Evolutionary conservation across 2,888 invertebrate species (phyloP), one percentile per base, ranked within the genome.

Genomic region (Phalangium opilio): DNA sequence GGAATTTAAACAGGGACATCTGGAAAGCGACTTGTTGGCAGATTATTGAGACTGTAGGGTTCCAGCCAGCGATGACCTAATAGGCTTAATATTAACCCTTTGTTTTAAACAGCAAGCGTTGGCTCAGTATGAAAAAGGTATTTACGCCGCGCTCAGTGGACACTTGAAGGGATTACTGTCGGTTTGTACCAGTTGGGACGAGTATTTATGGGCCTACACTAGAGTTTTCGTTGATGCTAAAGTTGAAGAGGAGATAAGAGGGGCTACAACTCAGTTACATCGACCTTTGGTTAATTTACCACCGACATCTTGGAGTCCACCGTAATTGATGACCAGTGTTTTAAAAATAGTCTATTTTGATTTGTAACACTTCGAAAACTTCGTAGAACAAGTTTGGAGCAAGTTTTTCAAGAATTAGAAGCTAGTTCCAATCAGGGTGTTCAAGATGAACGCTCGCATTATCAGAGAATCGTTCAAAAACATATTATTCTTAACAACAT

Each of bases 171-270:
- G 82, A 5, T 64, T 90, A n/a, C 65, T 90, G 35, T 73, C 79
- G 0, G 77, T 81, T 11, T 81, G 85, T 52, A 54, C 72, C n/a
- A 78, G 76, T 20, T 95, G 91, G 91, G 79, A 84, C 60, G 93
- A 95, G 65, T 70, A 81, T 52, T 68, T 93, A 20, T 95, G 93
- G 93, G 83, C 86, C 1, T 80, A 86, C 64, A 70, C 86, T 54
- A 78, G 77, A 61, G 76, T 79, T 33, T 50, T 52, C 17, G 12
- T 56, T 50, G 90, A 91, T 63, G 76, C 81, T 12, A 73, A 80
- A 54, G 86, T 90, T 0, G 91, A 93, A 62, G 77, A 76, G 47
- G 81, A 83, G 66, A 70, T 84, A 21, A 67, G 81, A 33, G 73
- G 75, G 19, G 71, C 72, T 49, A 73, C 75, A 55, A 27, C 27